Evolutionary conservation across 2,797 vertebrate genomes (phyloP).

Genomic region (Eupleurogrammus muticus): DNA sequence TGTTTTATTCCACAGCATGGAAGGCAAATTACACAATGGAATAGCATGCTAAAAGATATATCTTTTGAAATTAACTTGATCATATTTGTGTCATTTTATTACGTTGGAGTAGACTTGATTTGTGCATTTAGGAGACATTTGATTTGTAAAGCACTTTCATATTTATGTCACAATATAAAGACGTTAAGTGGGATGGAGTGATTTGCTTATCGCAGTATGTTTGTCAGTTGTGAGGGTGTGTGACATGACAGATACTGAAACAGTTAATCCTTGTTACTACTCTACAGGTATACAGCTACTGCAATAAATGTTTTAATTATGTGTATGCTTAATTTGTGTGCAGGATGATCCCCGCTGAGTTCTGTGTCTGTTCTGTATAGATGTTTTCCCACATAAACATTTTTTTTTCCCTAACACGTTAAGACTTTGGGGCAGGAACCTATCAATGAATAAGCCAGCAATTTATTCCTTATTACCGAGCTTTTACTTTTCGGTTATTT

Average conservation of each 20-base stretch:
- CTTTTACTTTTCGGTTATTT: background rate
- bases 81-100: constrained; percentile 87
- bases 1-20: constrained; percentile 91
- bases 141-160: constrained; percentile 93
- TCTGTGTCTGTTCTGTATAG: constrained; percentile 43
- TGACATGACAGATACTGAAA: constrained; percentile 98
- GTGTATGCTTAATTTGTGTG: constrained; percentile 77
- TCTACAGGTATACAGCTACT: constrained; percentile 99
- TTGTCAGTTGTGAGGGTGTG: constrained; percentile 97
- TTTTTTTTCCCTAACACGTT: background rate
- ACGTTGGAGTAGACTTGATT: constrained; percentile 86
- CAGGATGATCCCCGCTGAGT: constrained; percentile 46
- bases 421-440: background rate
- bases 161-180: constrained; percentile 90
- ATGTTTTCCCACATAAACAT: constrained; percentile 4
- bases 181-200: constrained; percentile 89
- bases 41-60: constrained; percentile 93
- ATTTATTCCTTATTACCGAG: constrained; percentile 7
- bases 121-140: constrained; percentile 88
- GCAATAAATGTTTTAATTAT: constrained; percentile 99
- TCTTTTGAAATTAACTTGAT: constrained; percentile 84
- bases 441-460: background rate
- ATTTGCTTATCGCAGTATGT: constrained; percentile 97
- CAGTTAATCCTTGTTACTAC: constrained; percentile 98
- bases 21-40: constrained; percentile 92